phyloP scores from a whole-genome alignment of 2,113 vertebrate genomes.

The Prunella fulvescens region DNA sequence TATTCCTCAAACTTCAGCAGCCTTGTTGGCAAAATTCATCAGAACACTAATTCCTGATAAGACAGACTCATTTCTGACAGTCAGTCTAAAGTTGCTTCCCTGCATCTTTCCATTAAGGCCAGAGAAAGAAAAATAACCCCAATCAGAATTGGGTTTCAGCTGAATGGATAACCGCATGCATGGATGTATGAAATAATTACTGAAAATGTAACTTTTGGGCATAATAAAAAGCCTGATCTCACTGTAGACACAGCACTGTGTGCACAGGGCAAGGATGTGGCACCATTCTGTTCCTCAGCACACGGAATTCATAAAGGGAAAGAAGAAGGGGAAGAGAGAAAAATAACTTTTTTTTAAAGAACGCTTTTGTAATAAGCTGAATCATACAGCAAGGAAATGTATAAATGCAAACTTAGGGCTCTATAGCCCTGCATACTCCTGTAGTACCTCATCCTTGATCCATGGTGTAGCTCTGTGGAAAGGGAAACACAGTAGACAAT shows the following conservation, averaged over 20 bases:
- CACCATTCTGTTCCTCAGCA: not conserved
- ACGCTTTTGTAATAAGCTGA: not conserved
- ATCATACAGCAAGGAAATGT: not conserved
- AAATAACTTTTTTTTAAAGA: not conserved
- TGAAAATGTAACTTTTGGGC: not conserved
- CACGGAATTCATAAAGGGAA: not conserved
- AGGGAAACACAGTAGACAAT: not conserved
- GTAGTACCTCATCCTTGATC: not conserved
- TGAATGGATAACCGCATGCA: not conserved
- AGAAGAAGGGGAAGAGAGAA: not conserved
- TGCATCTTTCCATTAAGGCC: not conserved
- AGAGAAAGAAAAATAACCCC: not conserved
- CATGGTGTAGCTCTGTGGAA: not conserved
- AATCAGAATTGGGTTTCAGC: not conserved
- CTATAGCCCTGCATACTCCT: not conserved
- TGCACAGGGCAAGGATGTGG: not conserved
- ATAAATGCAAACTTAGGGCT: not conserved
- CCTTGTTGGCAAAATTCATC: not conserved
- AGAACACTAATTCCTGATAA: not conserved
- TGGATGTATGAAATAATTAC: not conserved
- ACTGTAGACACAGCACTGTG: accelerated
- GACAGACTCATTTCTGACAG: not conserved
- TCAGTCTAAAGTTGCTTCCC: not conserved
- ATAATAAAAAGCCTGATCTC: not conserved
- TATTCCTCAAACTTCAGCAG: not conserved